These are phyloP conservation scores for Drosophila greeni DNA, from an alignment of 2,888 invertebrate species.

Conservation along the genomic window DNA sequence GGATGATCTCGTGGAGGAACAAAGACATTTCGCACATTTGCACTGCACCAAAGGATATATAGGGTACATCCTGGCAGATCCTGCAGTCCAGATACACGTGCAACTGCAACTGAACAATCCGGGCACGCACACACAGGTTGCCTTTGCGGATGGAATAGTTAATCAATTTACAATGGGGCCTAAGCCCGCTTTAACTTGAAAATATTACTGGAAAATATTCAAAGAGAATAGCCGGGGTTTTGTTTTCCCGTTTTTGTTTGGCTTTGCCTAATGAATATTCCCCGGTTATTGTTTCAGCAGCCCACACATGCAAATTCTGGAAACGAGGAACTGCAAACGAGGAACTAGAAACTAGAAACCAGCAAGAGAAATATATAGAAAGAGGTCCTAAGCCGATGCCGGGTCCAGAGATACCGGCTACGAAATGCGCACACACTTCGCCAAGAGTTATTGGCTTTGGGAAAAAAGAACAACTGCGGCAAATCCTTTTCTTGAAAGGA, in stretches of 20 bases:
- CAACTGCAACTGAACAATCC: conserved; percentile 59
- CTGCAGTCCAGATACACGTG: conserved; percentile 42
- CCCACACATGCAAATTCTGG: conserved; percentile 62
- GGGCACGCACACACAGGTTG: conserved; percentile 48
- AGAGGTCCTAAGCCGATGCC: conserved; percentile 61
- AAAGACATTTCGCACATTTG: conserved; percentile 70
- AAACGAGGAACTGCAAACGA: conserved; percentile 19
- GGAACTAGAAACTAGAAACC: conserved; percentile 36
- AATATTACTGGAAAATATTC: conserved; percentile 61
- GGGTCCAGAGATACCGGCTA: conserved; percentile 59
- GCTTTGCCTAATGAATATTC: conserved; percentile 65
- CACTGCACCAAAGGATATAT: conserved; percentile 52
- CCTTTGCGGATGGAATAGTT: conserved; percentile 42
- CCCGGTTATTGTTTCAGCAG: conserved; percentile 56
- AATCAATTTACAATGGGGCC: conserved; percentile 65
- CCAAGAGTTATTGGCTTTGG: conserved; percentile 53
- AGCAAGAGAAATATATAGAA: conserved; percentile 4
- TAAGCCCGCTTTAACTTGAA: conserved; percentile 73
- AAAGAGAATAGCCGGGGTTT: conserved; percentile 52
- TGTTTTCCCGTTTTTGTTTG: conserved; percentile 53
- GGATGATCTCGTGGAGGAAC: conserved; percentile 67
- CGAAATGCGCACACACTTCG: conserved; percentile 60
- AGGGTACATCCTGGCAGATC: conserved; percentile 43
- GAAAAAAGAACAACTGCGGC: conserved; percentile 39
- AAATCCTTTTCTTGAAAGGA: conserved; percentile 64